A percentile compares a stretch with the other conserved stretches of the same genome.
Conservation (phyloP, 1,140 invertebrate genomes). For the Drosophila rhopaloa region DNA sequence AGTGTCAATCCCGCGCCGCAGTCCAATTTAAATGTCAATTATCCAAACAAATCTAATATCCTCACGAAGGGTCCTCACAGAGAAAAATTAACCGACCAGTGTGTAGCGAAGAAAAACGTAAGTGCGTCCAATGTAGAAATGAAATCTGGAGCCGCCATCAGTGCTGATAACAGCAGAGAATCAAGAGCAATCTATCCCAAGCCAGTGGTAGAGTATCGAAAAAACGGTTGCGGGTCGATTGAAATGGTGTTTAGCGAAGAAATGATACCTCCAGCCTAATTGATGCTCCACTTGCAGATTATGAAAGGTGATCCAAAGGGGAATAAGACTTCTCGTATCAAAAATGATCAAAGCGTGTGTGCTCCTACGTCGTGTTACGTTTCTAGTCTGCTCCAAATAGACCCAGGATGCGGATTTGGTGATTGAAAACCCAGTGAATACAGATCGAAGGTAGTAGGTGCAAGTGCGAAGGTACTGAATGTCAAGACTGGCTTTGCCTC, state of each 20-base stretch:
- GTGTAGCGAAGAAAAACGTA: constrained; percentile 15
- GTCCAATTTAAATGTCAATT: constrained; percentile 45
- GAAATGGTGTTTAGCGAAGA: constrained; percentile 27
- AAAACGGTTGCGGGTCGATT: constrained; percentile 27
- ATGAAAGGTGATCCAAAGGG: constrained; percentile 12
- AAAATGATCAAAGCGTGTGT: constrained; percentile 26
- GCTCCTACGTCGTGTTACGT: constrained; percentile 15
- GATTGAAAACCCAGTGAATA: background rate
- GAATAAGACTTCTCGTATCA: constrained; percentile 1
- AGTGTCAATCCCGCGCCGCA: constrained; percentile 27
- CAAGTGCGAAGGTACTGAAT: constrained; percentile 18
- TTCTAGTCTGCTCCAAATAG: constrained; percentile 9
- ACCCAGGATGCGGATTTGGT: constrained; percentile 12
- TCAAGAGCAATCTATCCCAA: constrained; percentile 10
- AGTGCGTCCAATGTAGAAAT: constrained; percentile 13
- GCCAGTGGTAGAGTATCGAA: constrained; percentile 14
- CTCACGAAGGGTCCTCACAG: constrained; percentile 35
- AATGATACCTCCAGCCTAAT: constrained; percentile 19
- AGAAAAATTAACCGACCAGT: constrained; percentile 10
- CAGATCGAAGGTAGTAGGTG: constrained; percentile 12
- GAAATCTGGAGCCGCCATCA: constrained; percentile 1
- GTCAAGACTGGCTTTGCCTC: constrained; percentile 1
- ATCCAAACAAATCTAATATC: constrained; percentile 57
- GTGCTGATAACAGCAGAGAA: constrained; percentile 4
- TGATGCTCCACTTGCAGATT: constrained; percentile 25